phyloP scores from a whole-genome alignment of 1,140 invertebrate species.

The Apocrypta bakeri region DNA sequence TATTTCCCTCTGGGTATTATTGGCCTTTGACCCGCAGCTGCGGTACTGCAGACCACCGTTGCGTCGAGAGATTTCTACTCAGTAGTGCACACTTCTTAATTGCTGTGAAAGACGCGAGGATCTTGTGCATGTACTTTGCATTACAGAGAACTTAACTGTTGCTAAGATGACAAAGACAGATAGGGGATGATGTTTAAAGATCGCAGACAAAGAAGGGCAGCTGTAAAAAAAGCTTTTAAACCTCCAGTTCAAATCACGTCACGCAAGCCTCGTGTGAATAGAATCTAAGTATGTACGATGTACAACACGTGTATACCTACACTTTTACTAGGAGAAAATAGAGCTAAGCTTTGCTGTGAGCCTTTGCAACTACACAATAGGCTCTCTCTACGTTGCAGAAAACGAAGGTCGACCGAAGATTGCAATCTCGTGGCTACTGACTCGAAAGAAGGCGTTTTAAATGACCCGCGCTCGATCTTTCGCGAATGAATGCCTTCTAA shows the following conservation, averaged over 20 bases:
- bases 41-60: not conserved
- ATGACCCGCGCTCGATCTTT: slow-evolving; percentile 20
- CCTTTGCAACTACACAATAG: too few species aligned
- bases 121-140: too few species aligned
- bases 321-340: not conserved
- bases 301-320: not conserved
- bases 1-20: not conserved
- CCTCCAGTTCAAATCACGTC: too few species aligned
- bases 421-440: not conserved
- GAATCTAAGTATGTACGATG: too few species aligned
- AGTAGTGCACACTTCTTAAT: not conserved
- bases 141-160: too few species aligned
- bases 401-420: slow-evolving; percentile 1
- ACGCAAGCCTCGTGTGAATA: too few species aligned
- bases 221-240: too few species aligned
- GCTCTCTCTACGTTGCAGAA: not conserved
- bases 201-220: too few species aligned
- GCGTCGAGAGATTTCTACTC: not conserved
- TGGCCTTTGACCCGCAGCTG: not conserved
- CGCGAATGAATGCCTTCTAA: slow-evolving; percentile 12
- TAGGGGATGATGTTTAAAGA: not conserved
- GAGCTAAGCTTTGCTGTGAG: not conserved
- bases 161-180: not conserved
- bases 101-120: slow-evolving; percentile 11
- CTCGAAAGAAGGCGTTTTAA: not conserved